Base-by-base conservation (phyloP, 2,888 invertebrate genomes). In the Lomographa bimaculata region DNA sequence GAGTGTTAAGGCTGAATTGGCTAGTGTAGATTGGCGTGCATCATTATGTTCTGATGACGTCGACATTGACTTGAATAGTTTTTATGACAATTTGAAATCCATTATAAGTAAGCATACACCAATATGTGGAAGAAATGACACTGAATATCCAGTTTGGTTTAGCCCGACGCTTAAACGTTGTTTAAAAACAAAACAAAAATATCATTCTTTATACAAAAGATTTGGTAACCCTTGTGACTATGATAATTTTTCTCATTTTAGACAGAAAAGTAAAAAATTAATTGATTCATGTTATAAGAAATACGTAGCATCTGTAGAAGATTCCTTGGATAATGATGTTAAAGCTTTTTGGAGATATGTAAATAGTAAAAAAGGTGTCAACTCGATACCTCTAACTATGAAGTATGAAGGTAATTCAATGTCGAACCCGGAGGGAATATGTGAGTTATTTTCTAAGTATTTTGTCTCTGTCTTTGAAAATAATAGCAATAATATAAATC, bases 161-260 rank as follows among this genome's bases (percentile, higher is more conserved):
- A 24, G 11, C 7, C 10, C 10, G 11, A 2, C 24, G 1, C n/a
- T 24, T 9, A 24, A 11, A 3, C 10, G 11, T n/a, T 24, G 24
- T 24, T 11, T 11, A 3, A 11, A 24, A 9, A 11, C 10, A 12
- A 24, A 24, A n/a, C 10, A 11, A 6, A 24, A 24, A 11, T 24
- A 11, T 9, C 24, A 24, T 9, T 11, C 5, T n/a, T 7, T 24
- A n/a, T 24, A n/a, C 11, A 24, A 24, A 24, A 24, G 11, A 7
- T 24, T 5, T 9, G 11, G 11, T 24, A 24, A 24, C n/a, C 24
- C 24, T 9, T 11, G 24, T 2, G 12, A 24, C 9, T 24, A 24
- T 11, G 24, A 24, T 4, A 9, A 10, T 1, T 24, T 24, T 12
- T 24, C 24, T n/a, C 11, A 11, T 2, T 9, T 24, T 2, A 10